A percentile compares a stretch with the other conserved stretches of the same genome.
Evolutionary conservation across 2,888 invertebrate genomes (phyloP).

Genomic region (Nephrotoma appendiculata): DNA sequence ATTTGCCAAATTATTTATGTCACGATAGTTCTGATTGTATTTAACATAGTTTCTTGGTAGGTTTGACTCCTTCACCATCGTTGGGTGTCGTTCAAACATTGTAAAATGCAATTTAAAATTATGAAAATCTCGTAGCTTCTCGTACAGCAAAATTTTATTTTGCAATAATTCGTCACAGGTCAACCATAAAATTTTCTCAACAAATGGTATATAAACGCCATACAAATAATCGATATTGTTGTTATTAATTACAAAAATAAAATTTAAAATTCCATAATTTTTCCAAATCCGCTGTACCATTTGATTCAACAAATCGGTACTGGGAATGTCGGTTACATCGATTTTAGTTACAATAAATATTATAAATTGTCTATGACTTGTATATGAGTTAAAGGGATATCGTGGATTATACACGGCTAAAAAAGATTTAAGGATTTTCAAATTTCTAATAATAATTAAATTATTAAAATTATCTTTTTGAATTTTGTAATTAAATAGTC

Average conservation of each 20-base stretch:
- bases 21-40: conserved; percentile 9
- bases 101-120: background rate
- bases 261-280: conserved; percentile 10
- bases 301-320: background rate
- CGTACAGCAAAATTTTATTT: background rate
- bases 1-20: conserved; percentile 13
- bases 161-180: background rate
- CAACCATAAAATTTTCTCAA: background rate
- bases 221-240: background rate
- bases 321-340: background rate
- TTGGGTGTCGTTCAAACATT: conserved; percentile 24
- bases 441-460: background rate
- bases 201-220: background rate
- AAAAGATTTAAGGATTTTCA: background rate
- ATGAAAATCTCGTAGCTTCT: conserved; percentile 6
- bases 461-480: background rate
- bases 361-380: background rate
- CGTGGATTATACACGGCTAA: background rate
- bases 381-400: background rate
- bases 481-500: background rate
- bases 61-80: conserved; percentile 13
- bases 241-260: conserved; percentile 1
- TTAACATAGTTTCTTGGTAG: conserved; percentile 11
- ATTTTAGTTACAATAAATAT: background rate
- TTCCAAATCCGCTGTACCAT: conserved; percentile 12